Base-by-base conservation (phyloP, 2,113 vertebrate genomes). In the Abramis brama region DNA sequence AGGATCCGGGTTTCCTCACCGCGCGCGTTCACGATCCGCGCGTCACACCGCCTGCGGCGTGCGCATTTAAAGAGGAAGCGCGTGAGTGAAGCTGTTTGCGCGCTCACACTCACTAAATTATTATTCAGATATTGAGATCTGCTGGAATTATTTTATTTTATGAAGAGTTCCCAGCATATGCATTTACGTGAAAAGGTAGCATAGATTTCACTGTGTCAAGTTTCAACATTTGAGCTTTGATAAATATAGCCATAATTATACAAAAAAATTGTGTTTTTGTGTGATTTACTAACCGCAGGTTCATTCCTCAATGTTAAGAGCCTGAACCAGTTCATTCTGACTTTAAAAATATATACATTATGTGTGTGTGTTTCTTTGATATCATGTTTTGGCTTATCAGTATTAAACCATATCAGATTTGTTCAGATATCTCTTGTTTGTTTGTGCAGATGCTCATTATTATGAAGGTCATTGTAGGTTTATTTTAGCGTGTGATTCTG, bases 1-100 rank as follows among this genome's bases (percentile, higher is more conserved):
- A 83, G 80, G 66, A 87, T 85, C 83, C 82, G 78, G 79, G 70
- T 82, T 71, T 36, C 60, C 83, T 82, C 39, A 8, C 30, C 2
- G 23, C 33, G 43, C 76, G 8, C 77, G 33, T 30, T 6, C 75
- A 36, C 27, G 27, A 36, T 2, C 2, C 17, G 60, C 68, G 45
- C 68, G 57, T 79, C 78, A 70, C 76, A 59, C 23, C 64, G 15
- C 36, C 33, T 6, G 4, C 55, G 64, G 30, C 10, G 11, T 17
- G 84, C 30, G 23, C 62, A 30, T 71, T 80, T 80, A 73, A 86
- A 86, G 52, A 55, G 64, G 11, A 25, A 21, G 23, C 1, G 66
- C 15, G 7, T 45, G 21, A 60, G 8, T 23, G 50, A 55, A 55
- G 0, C 13, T 12, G 21, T 12, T 11, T 62, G n/a, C 1, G n/a